phyloP scores from a whole-genome alignment of 2,113 vertebrate genomes.

The Pteruthius melanotis region DNA sequence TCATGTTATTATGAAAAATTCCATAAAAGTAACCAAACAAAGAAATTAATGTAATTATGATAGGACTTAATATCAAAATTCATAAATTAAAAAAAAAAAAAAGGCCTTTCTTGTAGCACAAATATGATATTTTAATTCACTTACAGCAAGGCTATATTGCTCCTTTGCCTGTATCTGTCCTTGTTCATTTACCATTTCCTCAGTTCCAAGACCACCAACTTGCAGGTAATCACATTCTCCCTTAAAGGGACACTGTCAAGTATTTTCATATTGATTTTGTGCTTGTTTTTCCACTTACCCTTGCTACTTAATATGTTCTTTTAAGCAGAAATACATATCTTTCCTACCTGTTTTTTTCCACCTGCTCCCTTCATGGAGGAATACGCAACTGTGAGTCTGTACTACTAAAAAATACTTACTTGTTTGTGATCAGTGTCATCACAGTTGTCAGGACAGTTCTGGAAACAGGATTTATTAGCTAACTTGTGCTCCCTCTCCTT shows the following conservation, averaged over 20 bases:
- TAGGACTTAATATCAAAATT: not conserved
- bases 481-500: slow-evolving; percentile 26
- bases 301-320: not conserved
- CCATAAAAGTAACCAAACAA: not conserved
- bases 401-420: slow-evolving; percentile 8
- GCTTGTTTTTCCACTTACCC: not conserved
- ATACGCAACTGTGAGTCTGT: not conserved
- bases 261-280: not conserved
- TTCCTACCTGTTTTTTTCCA: not conserved
- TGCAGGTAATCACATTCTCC: not conserved
- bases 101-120: not conserved
- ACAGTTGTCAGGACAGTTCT: not conserved
- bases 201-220: not conserved
- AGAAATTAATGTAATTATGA: not conserved
- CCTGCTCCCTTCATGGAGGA: not conserved
- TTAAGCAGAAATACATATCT: not conserved
- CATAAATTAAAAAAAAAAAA: not conserved
- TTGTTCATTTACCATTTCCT: not conserved
- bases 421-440: not conserved
- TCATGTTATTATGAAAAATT: not conserved
- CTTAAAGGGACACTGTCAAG: slow-evolving; percentile 12
- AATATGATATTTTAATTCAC: not conserved
- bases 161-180: not conserved
- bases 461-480: slow-evolving; percentile 1
- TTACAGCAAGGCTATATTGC: not conserved